phyloP scores from a whole-genome alignment of 2,797 vertebrate genomes.

The Carduelis carduelis region DNA sequence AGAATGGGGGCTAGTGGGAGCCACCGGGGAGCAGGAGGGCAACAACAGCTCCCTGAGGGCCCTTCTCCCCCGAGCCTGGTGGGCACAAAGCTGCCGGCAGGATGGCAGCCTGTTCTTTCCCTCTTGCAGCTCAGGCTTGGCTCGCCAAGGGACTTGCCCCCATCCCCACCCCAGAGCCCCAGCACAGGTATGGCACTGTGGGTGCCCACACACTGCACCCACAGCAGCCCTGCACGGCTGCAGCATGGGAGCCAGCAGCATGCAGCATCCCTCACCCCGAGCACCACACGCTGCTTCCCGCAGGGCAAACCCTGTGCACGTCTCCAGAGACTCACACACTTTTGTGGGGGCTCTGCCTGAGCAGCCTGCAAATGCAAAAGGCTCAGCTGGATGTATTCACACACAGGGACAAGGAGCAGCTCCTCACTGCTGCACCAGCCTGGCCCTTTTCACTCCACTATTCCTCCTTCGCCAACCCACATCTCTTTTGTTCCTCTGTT shows the following conservation, averaged over 20 bases:
- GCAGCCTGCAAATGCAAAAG: conserved; percentile 25
- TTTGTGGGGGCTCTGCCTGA: conserved; percentile 6
- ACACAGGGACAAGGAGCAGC: conserved; percentile 27
- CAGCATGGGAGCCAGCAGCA: background rate
- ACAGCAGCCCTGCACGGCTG: background rate
- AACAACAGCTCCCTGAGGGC: background rate
- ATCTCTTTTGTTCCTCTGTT: conserved; percentile 36
- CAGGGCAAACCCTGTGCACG: background rate
- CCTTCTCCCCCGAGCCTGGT: fast-evolving
- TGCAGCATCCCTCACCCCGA: background rate
- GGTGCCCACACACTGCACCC: background rate
- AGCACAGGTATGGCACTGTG: fast-evolving
- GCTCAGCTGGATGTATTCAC: conserved; percentile 48
- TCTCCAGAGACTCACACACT: background rate
- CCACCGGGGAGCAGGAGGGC: background rate
- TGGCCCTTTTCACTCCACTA: background rate
- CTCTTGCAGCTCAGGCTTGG: background rate
- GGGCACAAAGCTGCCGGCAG: background rate
- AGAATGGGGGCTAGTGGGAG: fast-evolving
- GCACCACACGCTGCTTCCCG: background rate
- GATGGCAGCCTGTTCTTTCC: fast-evolving
- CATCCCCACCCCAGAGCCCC: fast-evolving
- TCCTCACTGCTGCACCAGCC: conserved; percentile 21
- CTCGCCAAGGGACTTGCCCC: fast-evolving
- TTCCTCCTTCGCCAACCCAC: conserved; percentile 19